phyloP scores from a whole-genome alignment of 2,113 vertebrate species.

The Tupaia tana region DNA sequence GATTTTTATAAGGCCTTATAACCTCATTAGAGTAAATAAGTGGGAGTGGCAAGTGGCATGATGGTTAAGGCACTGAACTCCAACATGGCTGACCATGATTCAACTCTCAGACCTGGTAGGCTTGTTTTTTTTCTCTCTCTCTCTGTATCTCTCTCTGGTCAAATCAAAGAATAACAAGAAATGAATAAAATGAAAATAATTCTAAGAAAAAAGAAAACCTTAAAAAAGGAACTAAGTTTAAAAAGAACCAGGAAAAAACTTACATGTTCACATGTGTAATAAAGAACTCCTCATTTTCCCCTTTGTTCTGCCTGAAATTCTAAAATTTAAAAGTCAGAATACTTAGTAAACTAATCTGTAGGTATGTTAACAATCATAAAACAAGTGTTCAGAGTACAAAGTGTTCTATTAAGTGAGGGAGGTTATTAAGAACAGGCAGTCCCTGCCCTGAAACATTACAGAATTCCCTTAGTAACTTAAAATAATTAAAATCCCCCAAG shows the following conservation, averaged over 20 bases:
- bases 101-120: too few relatives aligned
- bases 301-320: background rate
- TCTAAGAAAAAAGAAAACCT: background rate
- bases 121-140: too few relatives aligned
- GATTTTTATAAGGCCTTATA: background rate
- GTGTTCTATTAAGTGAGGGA: background rate
- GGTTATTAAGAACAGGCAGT: background rate
- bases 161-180: too few relatives aligned
- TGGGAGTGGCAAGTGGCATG: too few relatives aligned
- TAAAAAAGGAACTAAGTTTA: background rate
- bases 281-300: background rate
- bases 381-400: background rate
- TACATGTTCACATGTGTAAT: background rate
- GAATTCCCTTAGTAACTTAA: background rate
- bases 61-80: too few relatives aligned
- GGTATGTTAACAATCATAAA: conserved; percentile 7
- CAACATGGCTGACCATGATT: too few relatives aligned
- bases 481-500: background rate
- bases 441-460: background rate
- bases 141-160: too few relatives aligned
- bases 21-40: background rate
- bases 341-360: background rate
- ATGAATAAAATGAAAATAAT: too few relatives aligned
- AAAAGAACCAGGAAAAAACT: background rate
- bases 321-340: conserved; percentile 8